Conservation (phyloP, 1,140 invertebrate species). For the Lepidurus apus region DNA sequence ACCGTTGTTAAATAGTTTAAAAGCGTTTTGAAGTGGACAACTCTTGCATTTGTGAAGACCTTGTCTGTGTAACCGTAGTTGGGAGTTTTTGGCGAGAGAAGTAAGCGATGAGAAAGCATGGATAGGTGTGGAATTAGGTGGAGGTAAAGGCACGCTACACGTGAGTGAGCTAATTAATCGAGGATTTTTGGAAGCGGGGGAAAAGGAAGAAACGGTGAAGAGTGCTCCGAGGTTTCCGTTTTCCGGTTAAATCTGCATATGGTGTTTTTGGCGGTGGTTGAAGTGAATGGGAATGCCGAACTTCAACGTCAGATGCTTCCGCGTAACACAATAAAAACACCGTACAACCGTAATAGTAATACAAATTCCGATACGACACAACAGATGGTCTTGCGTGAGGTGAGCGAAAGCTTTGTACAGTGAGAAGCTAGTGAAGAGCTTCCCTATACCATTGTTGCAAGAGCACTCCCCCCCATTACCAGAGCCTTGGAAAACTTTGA, state of each 20-base stretch:
- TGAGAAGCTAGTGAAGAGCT: no score
- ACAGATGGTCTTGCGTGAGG: background rate
- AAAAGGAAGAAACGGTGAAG: background rate
- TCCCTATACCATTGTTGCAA: no score
- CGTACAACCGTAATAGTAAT: no score
- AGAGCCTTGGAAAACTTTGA: no score
- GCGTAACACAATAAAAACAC: background rate
- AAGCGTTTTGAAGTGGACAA: background rate
- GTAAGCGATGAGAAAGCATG: background rate
- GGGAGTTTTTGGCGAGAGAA: background rate
- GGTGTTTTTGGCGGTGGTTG: background rate
- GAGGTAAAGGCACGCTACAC: background rate
- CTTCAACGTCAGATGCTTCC: background rate
- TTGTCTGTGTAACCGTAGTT: background rate
- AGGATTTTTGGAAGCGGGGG: background rate
- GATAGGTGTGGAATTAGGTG: background rate
- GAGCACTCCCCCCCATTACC: no score
- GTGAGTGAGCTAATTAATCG: background rate
- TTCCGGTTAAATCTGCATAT: background rate
- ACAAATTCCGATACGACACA: background rate
- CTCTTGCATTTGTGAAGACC: background rate
- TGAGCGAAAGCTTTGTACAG: background rate
- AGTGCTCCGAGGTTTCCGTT: constrained; percentile 12
- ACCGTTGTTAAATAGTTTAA: background rate
- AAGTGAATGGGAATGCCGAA: background rate